Percentiles rank a stretch among this genome's conserved stretches.
phyloP scores from a whole-genome alignment of 2,888 invertebrate species.

The Diaphora mendica region DNA sequence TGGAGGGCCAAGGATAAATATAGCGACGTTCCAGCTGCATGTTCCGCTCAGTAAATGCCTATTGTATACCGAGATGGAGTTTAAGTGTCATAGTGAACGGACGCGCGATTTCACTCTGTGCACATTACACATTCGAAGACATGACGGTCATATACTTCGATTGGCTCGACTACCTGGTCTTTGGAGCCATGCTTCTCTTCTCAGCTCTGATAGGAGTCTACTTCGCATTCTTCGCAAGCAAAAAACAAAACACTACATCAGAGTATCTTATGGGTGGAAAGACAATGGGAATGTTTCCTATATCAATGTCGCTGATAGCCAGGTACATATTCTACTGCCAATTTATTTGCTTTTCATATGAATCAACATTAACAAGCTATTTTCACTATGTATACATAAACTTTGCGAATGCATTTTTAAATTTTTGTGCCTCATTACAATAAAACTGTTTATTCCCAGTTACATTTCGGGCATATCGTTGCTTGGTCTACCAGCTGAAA shows the following conservation, averaged over 20 bases:
- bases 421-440: background rate
- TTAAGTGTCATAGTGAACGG: constrained; percentile 66
- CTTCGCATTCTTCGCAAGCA: constrained; percentile 89
- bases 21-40: constrained; percentile 66
- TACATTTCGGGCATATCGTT: constrained; percentile 92
- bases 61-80: constrained; percentile 73
- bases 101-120: constrained; percentile 59
- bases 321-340: constrained; percentile 80
- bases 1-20: constrained; percentile 71
- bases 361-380: background rate
- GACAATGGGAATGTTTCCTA: constrained; percentile 92
- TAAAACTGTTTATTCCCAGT: constrained; percentile 70
- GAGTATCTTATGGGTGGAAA: constrained; percentile 92
- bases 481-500: constrained; percentile 91
- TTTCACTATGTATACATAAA: background rate
- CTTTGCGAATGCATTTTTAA: constrained; percentile 26
- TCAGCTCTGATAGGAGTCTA: constrained; percentile 90
- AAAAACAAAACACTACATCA: constrained; percentile 89
- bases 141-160: constrained; percentile 85
- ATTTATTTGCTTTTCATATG: background rate
- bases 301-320: constrained; percentile 92
- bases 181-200: constrained; percentile 88
- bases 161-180: constrained; percentile 88
- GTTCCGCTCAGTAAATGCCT: constrained; percentile 71
- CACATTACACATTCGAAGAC: constrained; percentile 41